Percentiles rank a stretch among this genome's conserved stretches.
Conservation (phyloP, 2,113 vertebrate species). For the Anguilla rostrata region DNA sequence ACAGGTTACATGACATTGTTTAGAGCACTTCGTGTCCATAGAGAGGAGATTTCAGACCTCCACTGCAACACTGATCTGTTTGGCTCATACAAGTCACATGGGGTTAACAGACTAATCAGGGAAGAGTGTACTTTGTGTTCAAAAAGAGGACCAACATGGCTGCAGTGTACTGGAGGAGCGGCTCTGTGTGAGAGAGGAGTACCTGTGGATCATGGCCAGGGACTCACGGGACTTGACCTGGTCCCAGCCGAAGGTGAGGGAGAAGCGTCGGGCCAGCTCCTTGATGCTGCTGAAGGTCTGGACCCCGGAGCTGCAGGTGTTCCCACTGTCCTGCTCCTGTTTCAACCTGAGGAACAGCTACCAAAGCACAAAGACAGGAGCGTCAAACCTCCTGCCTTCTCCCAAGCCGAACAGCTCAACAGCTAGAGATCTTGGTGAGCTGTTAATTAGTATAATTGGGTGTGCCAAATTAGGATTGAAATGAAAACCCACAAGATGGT, state of each 20-base stretch:
- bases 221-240: conserved; percentile 83
- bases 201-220: conserved; percentile 89
- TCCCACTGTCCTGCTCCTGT: conserved; percentile 67
- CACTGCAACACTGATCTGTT: not conserved
- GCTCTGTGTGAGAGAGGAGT: conserved; percentile 16
- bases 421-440: not conserved
- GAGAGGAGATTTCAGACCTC: no score
- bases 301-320: conserved; percentile 58
- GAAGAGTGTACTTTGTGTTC: not conserved
- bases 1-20: no score
- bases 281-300: conserved; percentile 84
- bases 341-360: conserved; percentile 77
- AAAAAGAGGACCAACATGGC: not conserved
- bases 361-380: conserved; percentile 26
- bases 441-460: no score
- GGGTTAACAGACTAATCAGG: not conserved
- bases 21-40: no score
- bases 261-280: conserved; percentile 85
- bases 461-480: no score
- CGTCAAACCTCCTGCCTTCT: not conserved
- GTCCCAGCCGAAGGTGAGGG: conserved; percentile 85
- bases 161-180: not conserved
- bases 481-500: no score
- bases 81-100: not conserved
- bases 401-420: not conserved